These are phyloP conservation scores for Dipodomys spectabilis DNA, from an alignment of 2,113 vertebrate genomes.

Conservation along the genomic window DNA sequence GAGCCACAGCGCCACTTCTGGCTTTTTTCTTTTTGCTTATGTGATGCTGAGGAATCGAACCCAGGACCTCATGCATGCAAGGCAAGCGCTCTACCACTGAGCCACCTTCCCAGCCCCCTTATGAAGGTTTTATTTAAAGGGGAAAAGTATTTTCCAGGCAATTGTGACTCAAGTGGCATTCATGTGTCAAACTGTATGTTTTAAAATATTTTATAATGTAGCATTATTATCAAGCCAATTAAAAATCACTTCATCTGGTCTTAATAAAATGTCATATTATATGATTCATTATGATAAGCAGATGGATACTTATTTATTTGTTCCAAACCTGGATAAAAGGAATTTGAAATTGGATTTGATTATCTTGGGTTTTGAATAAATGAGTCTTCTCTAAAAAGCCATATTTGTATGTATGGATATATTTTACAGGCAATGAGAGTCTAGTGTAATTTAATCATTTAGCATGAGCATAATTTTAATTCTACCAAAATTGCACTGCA, in stretches of 20 bases:
- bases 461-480: constrained; percentile 27
- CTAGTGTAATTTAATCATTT: constrained; percentile 15
- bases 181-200: constrained; percentile 68
- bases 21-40: no score
- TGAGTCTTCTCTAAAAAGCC: not conserved
- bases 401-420: not conserved
- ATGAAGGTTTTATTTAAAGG: constrained; percentile 56
- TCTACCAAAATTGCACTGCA: not conserved
- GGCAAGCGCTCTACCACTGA: no score
- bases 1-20: no score
- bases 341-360: not conserved
- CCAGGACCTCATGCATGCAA: no score
- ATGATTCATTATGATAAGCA: constrained; percentile 32
- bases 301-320: not conserved
- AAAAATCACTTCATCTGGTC: constrained; percentile 66
- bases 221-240: constrained; percentile 75
- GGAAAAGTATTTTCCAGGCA: constrained; percentile 66
- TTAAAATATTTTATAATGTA: constrained; percentile 41
- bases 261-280: constrained; percentile 61
- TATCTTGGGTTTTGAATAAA: not conserved
- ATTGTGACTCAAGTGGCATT: constrained; percentile 70
- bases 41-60: no score
- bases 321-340: constrained; percentile 2
- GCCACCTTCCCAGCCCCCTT: no score
- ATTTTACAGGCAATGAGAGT: not conserved